Percentiles rank a stretch among this genome's conserved stretches.
Evolutionary conservation across 2,888 invertebrate species (phyloP).

Genomic region (Ennomos fuscantarius): DNA sequence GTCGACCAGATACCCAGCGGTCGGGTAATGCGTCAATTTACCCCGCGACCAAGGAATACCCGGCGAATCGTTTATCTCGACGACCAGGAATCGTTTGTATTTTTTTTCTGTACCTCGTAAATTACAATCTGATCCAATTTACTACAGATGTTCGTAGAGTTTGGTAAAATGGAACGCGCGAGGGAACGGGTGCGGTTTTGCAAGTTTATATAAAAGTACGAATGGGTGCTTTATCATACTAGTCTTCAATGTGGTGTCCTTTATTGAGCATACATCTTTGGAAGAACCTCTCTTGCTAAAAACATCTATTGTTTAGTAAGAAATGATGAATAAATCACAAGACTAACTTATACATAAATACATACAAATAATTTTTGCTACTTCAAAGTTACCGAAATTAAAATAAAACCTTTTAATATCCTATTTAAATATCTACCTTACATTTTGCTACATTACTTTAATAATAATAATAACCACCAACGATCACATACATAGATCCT

Average conservation of each 20-base stretch:
- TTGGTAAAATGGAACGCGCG: slow-evolving; percentile 20
- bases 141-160: slow-evolving; percentile 32
- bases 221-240: neutral
- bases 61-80: slow-evolving; percentile 46
- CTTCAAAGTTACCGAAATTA: too few relatives aligned
- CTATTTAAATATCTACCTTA: too few relatives aligned
- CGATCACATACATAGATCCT: too few relatives aligned
- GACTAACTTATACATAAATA: too few relatives aligned
- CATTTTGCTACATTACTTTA: too few relatives aligned
- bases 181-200: neutral
- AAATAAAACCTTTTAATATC: too few relatives aligned
- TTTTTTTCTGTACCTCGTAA: slow-evolving; percentile 44
- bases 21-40: slow-evolving; percentile 59
- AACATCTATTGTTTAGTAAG: neutral
- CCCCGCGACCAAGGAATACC: slow-evolving; percentile 36
- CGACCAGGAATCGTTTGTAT: slow-evolving; percentile 39
- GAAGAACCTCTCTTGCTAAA: too few relatives aligned
- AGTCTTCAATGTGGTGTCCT: too few relatives aligned
- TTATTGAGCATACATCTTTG: too few relatives aligned
- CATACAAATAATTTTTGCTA: too few relatives aligned
- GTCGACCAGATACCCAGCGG: slow-evolving; percentile 52
- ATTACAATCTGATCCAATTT: slow-evolving; percentile 48
- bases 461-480: too few relatives aligned
- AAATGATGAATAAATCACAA: too few relatives aligned
- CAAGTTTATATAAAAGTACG: neutral